Evolutionary conservation across 2,797 vertebrate species (phyloP).

Genomic region (Sebastes taczanowskii): DNA sequence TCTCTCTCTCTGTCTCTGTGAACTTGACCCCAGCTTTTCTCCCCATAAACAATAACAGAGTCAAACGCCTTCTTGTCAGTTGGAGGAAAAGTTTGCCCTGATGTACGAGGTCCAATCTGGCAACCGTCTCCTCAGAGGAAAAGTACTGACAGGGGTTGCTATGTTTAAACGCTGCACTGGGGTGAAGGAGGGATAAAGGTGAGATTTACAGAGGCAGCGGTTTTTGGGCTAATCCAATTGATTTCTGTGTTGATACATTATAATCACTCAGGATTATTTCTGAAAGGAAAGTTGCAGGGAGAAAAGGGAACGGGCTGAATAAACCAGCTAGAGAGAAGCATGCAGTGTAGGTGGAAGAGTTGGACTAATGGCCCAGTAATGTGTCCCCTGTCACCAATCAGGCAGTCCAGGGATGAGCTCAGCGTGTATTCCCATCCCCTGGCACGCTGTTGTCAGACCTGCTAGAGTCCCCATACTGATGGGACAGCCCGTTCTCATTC

Average conservation of each 20-base stretch:
- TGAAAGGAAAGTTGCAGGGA: constrained; percentile 23
- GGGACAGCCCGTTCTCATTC: neutral
- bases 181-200: constrained; percentile 53
- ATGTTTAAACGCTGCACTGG: constrained; percentile 18
- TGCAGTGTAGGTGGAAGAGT: constrained; percentile 39
- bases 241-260: constrained; percentile 63
- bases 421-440: constrained; percentile 73
- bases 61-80: constrained; percentile 67
- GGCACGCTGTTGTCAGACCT: constrained; percentile 52
- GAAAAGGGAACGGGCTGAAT: constrained; percentile 17
- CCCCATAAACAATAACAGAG: constrained; percentile 76
- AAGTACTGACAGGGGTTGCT: constrained; percentile 44
- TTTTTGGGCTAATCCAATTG: constrained; percentile 56
- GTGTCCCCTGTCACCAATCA: constrained; percentile 60
- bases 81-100: constrained; percentile 64
- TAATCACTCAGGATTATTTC: constrained; percentile 62
- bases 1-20: constrained; percentile 31
- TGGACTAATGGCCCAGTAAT: constrained; percentile 59
- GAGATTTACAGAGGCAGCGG: constrained; percentile 53
- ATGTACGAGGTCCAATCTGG: constrained; percentile 58
- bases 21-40: constrained; percentile 74
- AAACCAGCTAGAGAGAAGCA: constrained; percentile 10
- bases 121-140: constrained; percentile 55
- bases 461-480: constrained; percentile 46
- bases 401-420: constrained; percentile 72